These are phyloP conservation scores for Bombus huntii DNA, from an alignment of 1,140 invertebrate genomes.

Conservation along the genomic window DNA sequence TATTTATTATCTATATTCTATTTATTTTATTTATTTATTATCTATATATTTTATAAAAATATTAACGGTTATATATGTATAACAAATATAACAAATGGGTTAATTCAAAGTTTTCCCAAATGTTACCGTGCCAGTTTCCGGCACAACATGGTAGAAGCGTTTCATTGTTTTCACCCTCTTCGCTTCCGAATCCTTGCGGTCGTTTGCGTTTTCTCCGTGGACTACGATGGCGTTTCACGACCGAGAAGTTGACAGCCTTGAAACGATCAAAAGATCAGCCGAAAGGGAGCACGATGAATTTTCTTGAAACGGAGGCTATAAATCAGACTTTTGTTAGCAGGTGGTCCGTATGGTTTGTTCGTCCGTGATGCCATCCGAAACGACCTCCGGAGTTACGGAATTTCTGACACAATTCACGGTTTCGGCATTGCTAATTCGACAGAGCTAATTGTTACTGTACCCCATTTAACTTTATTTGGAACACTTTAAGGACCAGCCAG, in stretches of 20 bases:
- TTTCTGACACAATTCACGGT: slow-evolving; percentile 22
- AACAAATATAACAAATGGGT: not conserved
- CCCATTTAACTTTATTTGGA: not conserved
- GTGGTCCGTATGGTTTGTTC: slow-evolving; percentile 13
- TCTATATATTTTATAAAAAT: too few relatives aligned
- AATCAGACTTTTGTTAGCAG: slow-evolving; percentile 55
- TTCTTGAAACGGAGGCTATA: slow-evolving; percentile 31
- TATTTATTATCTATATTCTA: too few relatives aligned
- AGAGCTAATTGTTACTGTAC: not conserved
- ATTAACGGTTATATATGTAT: too few relatives aligned
- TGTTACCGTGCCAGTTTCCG: not conserved
- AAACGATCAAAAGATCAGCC: not conserved
- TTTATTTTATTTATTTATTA: too few relatives aligned
- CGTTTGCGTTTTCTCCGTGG: not conserved
- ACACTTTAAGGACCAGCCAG: not conserved
- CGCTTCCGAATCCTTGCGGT: not conserved
- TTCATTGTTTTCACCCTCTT: not conserved
- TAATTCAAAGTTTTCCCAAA: not conserved
- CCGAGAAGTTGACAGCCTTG: slow-evolving; percentile 14
- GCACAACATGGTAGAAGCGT: not conserved
- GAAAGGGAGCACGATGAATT: slow-evolving; percentile 27
- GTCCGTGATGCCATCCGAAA: not conserved
- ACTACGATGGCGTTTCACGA: not conserved
- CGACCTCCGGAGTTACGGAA: slow-evolving; percentile 16
- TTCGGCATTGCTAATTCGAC: not conserved